These are phyloP conservation scores for Dermochelys coriacea DNA, from an alignment of 2,797 vertebrate species.

Conservation along the genomic window DNA sequence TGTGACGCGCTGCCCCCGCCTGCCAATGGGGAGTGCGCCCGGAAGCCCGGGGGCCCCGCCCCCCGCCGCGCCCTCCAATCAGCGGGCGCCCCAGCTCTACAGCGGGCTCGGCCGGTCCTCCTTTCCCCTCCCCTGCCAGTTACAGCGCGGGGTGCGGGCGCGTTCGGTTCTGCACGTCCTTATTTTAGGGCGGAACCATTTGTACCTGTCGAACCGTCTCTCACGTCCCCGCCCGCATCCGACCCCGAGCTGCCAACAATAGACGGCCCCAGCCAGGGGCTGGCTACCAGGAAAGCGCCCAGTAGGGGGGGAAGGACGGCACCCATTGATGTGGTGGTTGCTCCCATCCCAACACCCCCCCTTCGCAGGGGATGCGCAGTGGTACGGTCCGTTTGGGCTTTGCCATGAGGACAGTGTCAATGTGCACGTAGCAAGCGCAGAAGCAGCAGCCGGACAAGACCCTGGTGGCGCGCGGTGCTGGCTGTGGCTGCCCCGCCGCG, in stretches of 20 bases:
- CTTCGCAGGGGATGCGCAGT: slow-evolving; percentile 58
- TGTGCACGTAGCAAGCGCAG: slow-evolving; percentile 91
- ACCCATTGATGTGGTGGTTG: background rate
- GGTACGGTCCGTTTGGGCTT: slow-evolving; percentile 85
- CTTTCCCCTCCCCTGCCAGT: slow-evolving; percentile 2
- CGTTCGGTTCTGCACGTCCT: slow-evolving; percentile 98
- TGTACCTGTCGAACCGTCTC: slow-evolving; percentile 20
- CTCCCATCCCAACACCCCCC: background rate
- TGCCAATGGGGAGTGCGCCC: slow-evolving; percentile 76
- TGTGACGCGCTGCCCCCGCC: background rate
- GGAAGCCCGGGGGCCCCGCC: slow-evolving; percentile 29
- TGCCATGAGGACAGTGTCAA: slow-evolving; percentile 90
- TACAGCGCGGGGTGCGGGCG: slow-evolving; percentile 87
- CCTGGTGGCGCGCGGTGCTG: background rate
- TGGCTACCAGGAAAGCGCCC: background rate
- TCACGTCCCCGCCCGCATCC: background rate
- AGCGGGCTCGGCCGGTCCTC: background rate
- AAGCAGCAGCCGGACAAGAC: slow-evolving; percentile 33
- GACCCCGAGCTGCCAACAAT: background rate
- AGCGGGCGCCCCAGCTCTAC: fast-evolving
- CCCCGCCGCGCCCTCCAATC: slow-evolving; percentile 68
- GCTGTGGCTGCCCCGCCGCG: background rate
- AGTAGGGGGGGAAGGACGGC: background rate
- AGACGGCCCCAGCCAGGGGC: background rate
- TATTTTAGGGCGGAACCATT: slow-evolving; percentile 92